phyloP scores from a whole-genome alignment of 2,113 vertebrate genomes.

The Amphiprion ocellaris region DNA sequence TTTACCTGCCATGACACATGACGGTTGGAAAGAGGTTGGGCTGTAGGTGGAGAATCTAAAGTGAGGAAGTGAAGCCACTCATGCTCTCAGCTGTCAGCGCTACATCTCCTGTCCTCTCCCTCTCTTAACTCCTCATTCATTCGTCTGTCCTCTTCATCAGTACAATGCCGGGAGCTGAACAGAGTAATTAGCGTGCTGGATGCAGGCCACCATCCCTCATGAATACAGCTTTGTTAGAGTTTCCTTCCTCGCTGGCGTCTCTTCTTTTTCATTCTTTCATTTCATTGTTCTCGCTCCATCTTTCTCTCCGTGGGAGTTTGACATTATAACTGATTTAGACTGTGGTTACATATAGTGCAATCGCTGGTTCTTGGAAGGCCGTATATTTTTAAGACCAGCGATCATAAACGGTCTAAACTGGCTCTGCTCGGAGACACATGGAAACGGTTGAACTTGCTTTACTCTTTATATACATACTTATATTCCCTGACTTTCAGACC shows the following conservation, averaged over 20 bases:
- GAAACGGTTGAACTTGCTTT: conserved; percentile 60
- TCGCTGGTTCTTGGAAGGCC: conserved; percentile 28
- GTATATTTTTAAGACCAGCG: conserved; percentile 48
- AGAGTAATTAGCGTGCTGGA: conserved; percentile 65
- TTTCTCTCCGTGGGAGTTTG: conserved; percentile 27
- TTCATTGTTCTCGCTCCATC: conserved; percentile 45
- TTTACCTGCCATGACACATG: conserved; percentile 4
- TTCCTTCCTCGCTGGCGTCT: conserved; percentile 43
- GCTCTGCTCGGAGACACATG: conserved; percentile 52
- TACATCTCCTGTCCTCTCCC: conserved; percentile 12
- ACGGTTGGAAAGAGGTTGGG: conserved; percentile 32
- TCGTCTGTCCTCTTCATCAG: conserved; percentile 50
- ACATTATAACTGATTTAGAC: conserved; percentile 35
- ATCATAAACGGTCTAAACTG: conserved; percentile 44
- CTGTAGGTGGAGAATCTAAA: conserved; percentile 1
- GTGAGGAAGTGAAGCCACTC: conserved; percentile 42
- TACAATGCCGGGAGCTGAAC: conserved; percentile 36
- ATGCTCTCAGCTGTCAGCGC: conserved; percentile 30
- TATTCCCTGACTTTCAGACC: conserved; percentile 35
- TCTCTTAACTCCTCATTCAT: conserved; percentile 36
- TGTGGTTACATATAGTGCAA: conserved; percentile 37
- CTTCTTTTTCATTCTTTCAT: conserved; percentile 38
- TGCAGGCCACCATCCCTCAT: conserved; percentile 48
- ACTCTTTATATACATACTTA: conserved; percentile 50
- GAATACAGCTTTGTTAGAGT: conserved; percentile 67